A percentile compares a stretch with the other conserved stretches of the same genome.
Conservation (phyloP, 2,888 invertebrate species). For the Phaonia tiefii region DNA sequence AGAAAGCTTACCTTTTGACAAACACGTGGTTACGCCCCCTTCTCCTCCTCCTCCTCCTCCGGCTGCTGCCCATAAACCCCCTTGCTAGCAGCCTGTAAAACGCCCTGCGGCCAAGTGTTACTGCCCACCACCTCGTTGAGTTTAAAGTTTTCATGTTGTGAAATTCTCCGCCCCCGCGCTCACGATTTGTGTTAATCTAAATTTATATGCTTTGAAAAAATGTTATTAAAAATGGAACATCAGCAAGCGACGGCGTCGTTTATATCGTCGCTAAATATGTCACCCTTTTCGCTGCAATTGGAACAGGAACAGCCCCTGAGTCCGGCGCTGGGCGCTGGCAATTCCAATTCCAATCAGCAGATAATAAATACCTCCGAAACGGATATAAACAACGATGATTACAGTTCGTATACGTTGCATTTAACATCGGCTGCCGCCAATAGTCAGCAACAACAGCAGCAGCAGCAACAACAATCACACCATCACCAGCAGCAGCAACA, state of each 20-base stretch:
- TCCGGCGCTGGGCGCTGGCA: constrained; percentile 80
- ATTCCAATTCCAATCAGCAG: constrained; percentile 65
- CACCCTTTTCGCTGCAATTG: constrained; percentile 89
- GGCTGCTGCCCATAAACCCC: too few relatives aligned
- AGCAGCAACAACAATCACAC: constrained; percentile 63
- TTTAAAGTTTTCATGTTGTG: too few relatives aligned
- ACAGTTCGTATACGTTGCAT: constrained; percentile 75
- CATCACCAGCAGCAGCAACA: constrained; percentile 73
- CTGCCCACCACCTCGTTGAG: too few relatives aligned
- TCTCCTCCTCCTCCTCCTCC: too few relatives aligned
- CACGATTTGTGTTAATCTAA: constrained; percentile 34
- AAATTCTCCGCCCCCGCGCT: not conserved
- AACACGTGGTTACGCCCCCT: too few relatives aligned
- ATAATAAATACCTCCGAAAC: constrained; percentile 64
- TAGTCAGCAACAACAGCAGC: constrained; percentile 46
- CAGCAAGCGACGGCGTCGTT: constrained; percentile 89
- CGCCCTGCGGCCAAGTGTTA: too few relatives aligned
- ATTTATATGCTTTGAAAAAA: constrained; percentile 80
- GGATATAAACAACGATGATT: constrained; percentile 73
- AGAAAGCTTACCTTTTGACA: too few relatives aligned
- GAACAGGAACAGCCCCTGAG: constrained; percentile 86
- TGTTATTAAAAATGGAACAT: constrained; percentile 94
- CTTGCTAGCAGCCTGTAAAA: too few relatives aligned
- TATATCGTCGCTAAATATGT: constrained; percentile 94
- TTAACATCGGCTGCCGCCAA: constrained; percentile 68